Evolutionary conservation across 1,140 invertebrate species (phyloP), one percentile per base, ranked within the genome.

Genomic region (Drosophila punjabiensis): DNA sequence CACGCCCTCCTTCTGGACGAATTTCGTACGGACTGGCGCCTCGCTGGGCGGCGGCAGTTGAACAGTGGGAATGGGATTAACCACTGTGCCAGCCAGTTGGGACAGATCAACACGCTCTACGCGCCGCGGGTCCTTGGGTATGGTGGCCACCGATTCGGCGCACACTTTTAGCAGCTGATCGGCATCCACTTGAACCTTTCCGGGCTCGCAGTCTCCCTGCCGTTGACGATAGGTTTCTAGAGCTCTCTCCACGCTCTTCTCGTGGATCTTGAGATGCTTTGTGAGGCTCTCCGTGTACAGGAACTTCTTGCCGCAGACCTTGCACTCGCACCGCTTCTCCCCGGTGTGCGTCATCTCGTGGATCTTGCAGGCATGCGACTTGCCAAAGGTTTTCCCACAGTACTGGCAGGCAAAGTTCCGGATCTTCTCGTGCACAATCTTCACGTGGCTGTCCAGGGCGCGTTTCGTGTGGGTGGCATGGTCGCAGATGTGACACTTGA

Each of bases 321-420:
- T 93, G 68, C 92, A 93, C 56, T 92, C 92, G 55, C 90, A 92
- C 0, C 85, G 88, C 58, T 92, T 93, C 50, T 94, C 95, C 0
- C 95, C 95, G 28, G 92, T 93, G 64, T 93, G 92, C 0, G 88
- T 93, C 92, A 93, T 93, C 69, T 92, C 90, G 24, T 93, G 92
- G 14, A 93, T 92, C 37, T 93, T 93, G 28, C 92, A 92, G 14
- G 92, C 86, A 32, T 93, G 89, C 0, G 92, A 90, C 35, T 93
- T 93, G 4, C 92, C 91, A 61, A 93, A 93, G 3, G 91, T 90
- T 41, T 93, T 93, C 0, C 91, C 90, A 59, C 92, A 93, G 24
- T 93, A 93, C 20, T 92, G 88, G 8, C 92, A 93, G 0, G 91
- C 88, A 61, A 81, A 93, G 37, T 92, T 78, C 1, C 85, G 70